Conservation (phyloP, 1,140 invertebrate genomes). For the Sinonovacula constricta region DNA sequence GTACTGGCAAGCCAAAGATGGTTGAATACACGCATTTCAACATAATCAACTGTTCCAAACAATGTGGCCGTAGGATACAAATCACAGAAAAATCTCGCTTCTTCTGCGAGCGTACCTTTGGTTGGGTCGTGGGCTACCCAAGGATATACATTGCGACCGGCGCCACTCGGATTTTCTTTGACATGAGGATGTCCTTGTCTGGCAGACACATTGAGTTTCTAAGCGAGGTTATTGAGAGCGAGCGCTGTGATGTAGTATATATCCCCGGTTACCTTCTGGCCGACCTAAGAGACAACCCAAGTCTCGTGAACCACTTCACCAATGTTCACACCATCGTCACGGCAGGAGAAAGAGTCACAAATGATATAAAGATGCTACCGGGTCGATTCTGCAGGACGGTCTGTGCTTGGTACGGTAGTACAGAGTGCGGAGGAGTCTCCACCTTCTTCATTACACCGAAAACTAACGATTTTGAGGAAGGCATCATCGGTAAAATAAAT, state of each 20-base stretch:
- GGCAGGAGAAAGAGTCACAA: not conserved
- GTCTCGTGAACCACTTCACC: constrained; percentile 7
- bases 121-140: constrained; percentile 52
- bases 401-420: constrained; percentile 23
- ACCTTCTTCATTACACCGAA: not conserved
- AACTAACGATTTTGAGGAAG: constrained; percentile 18
- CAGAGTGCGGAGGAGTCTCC: constrained; percentile 17
- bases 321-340: not conserved
- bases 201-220: constrained; percentile 18
- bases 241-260: constrained; percentile 28
- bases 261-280: constrained; percentile 16
- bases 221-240: constrained; percentile 28
- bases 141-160: constrained; percentile 49
- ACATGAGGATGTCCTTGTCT: not conserved
- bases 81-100: constrained; percentile 14
- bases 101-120: constrained; percentile 31
- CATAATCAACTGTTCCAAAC: constrained; percentile 34
- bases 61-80: not conserved
- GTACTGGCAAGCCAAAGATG: constrained; percentile 32
- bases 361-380: not conserved
- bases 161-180: constrained; percentile 37
- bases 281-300: not conserved
- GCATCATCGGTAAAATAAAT: constrained; percentile 31
- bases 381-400: not conserved
- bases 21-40: constrained; percentile 29